Conservation (phyloP, 2,113 vertebrate genomes). For the Malurus melanocephalus region DNA sequence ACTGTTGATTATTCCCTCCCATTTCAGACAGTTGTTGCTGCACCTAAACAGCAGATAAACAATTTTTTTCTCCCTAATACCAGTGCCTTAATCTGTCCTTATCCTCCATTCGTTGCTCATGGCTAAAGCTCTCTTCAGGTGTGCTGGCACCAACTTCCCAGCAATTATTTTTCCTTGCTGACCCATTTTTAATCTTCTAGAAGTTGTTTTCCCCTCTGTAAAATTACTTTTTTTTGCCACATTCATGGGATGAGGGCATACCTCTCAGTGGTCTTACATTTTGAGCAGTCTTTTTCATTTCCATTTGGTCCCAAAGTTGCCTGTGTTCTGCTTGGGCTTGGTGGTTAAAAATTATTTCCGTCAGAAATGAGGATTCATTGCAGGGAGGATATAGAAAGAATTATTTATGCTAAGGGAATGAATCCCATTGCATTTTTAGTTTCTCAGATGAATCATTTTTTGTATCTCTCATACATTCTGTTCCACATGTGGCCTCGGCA, state of each 20-base stretch:
- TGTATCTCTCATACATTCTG: conserved; percentile 7
- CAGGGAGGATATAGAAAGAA: conserved; percentile 57
- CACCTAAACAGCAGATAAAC: neutral
- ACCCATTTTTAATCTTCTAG: conserved; percentile 42
- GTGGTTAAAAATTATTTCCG: conserved; percentile 20
- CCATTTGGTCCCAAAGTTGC: conserved; percentile 40
- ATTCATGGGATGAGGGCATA: neutral
- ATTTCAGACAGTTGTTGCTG: neutral
- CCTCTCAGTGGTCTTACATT: conserved; percentile 28
- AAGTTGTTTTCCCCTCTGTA: neutral
- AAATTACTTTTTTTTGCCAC: neutral
- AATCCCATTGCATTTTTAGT: conserved; percentile 48
- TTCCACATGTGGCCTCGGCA: neutral
- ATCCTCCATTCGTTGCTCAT: neutral
- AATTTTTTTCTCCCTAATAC: neutral
- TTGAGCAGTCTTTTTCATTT: conserved; percentile 4
- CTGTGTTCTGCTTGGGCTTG: conserved; percentile 6
- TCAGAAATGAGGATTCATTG: conserved; percentile 48
- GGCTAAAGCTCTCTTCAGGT: neutral
- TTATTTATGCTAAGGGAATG: conserved; percentile 62
- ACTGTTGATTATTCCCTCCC: neutral
- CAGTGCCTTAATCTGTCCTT: neutral
- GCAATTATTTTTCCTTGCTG: conserved; percentile 24
- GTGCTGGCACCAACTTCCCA: neutral
- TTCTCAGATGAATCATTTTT: conserved; percentile 52